These are phyloP conservation scores for Andrena haemorrhoa DNA, from an alignment of 2,888 invertebrate species.

Conservation along the genomic window DNA sequence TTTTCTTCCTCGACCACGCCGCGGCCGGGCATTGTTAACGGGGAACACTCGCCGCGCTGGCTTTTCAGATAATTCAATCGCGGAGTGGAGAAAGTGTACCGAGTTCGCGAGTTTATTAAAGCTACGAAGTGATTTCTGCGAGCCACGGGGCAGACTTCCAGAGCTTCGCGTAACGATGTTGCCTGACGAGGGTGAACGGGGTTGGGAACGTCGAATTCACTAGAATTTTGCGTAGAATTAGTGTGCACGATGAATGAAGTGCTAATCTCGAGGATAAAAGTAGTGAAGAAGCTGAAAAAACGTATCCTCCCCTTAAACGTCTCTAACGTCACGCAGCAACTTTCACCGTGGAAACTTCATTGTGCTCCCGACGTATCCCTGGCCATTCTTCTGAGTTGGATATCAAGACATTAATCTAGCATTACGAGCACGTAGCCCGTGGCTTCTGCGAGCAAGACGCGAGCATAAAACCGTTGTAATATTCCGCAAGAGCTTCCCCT, in stretches of 20 bases:
- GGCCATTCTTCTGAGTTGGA: slow-evolving; percentile 5
- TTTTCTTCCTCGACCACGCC: not conserved
- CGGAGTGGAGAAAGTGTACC: not conserved
- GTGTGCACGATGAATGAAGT: too few relatives aligned
- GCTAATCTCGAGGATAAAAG: too few relatives aligned
- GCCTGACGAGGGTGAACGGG: too few relatives aligned
- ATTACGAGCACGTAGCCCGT: slow-evolving; percentile 27
- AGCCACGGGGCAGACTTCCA: too few relatives aligned
- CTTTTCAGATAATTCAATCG: slow-evolving; percentile 35
- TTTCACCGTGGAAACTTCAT: not conserved
- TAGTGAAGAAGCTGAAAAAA: too few relatives aligned
- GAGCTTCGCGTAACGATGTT: too few relatives aligned
- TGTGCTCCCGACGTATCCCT: not conserved
- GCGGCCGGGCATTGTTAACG: slow-evolving; percentile 24
- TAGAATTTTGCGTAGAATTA: too few relatives aligned
- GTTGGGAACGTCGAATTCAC: too few relatives aligned
- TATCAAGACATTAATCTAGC: slow-evolving; percentile 30
- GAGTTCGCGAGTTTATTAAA: too few relatives aligned
- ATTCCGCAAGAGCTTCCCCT: not conserved
- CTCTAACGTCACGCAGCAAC: not conserved
- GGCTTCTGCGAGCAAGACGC: slow-evolving; percentile 6
- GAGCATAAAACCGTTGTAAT: slow-evolving; percentile 17
- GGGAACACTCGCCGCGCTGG: slow-evolving; percentile 4
- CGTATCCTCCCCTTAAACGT: not conserved
- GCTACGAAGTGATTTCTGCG: too few relatives aligned